Base-by-base conservation (phyloP, 1,140 invertebrate genomes). In the Megalonaias nervosa region DNA sequence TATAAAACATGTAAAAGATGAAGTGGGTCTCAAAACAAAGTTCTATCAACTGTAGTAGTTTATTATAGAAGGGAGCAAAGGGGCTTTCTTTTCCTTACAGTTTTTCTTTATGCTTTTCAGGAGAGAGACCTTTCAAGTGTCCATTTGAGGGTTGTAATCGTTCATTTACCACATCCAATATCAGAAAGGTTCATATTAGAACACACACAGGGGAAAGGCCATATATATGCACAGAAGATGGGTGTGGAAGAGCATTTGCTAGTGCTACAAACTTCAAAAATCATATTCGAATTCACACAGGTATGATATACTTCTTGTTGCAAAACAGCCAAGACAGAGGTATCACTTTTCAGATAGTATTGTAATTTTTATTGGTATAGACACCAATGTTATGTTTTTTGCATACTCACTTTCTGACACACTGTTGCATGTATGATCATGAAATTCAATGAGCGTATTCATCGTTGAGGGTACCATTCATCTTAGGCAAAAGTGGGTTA, bases 121-220 rank as follows among this genome's bases (percentile, higher is more conserved):
- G 92, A 1, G 94, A 95, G 86, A 91, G 94, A 69, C 94, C 94
- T 16, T 95, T 95, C 83, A 90, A 92, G 75, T 95, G 94, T 90
- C 89, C 91, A 17, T 92, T 90, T 85, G 92, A 92, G 67, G 93
- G 93, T 31, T 95, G 94, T 88, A 92, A 92, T 31, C 91, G 93
- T 81, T 93, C 94, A 4, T 95, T 95, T 83, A 94, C 94, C 1
- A 95, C 94, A 12, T 94, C 94, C n/a, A 94, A 95, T 84, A 94
- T 94, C 60, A 90, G 94, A 55, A 95, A 94, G 90, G 94, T 94
- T 31, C 91, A 92, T 70, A 91, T 92, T 62, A 72, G 91, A 62
- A 91, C 90, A 13, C 91, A 91, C 78, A 91, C 90, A 9, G 90
- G 89, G 17, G 90, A 94, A 92, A 61, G 94, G 26, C 91, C 90